phyloP scores from a whole-genome alignment of 2,113 vertebrate genomes.

The Micronycteris hirsuta region DNA sequence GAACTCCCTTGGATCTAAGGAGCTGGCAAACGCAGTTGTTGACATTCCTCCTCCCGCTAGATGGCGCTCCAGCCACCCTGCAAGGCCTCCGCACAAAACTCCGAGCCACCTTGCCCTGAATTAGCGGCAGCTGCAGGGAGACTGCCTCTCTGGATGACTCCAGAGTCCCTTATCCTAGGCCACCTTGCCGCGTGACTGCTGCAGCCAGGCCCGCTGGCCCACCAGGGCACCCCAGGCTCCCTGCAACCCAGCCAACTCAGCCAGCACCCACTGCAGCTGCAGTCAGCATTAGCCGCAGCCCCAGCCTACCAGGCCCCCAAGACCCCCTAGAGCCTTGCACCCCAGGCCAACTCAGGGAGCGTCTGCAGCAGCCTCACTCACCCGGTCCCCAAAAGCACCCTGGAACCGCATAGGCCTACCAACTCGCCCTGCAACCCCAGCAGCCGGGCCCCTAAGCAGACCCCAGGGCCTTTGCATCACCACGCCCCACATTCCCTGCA shows the following conservation, averaged over 20 bases:
- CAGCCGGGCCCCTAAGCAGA: background rate
- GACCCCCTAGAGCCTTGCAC: background rate
- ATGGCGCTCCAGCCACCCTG: background rate
- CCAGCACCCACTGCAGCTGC: background rate
- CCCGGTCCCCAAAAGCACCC: background rate
- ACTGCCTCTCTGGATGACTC: background rate
- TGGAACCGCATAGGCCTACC: background rate
- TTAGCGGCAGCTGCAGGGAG: background rate
- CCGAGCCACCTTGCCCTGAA: background rate
- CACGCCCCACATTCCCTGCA: background rate
- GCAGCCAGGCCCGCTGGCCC: background rate
- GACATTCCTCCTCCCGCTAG: background rate
- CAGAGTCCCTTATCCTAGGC: too few relatives aligned
- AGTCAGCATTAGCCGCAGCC: background rate
- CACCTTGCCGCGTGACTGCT: background rate
- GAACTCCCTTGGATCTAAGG: background rate
- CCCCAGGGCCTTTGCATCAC: background rate
- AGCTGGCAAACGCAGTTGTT: background rate
- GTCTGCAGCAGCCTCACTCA: background rate
- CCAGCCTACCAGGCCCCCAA: background rate
- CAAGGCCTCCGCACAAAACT: too few relatives aligned
- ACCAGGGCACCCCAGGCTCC: background rate
- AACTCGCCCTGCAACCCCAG: background rate
- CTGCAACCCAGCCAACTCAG: background rate
- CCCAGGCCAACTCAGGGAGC: background rate